Base-by-base conservation (phyloP, 2,888 invertebrate genomes). In the Hirtodrosophila confusa region DNA sequence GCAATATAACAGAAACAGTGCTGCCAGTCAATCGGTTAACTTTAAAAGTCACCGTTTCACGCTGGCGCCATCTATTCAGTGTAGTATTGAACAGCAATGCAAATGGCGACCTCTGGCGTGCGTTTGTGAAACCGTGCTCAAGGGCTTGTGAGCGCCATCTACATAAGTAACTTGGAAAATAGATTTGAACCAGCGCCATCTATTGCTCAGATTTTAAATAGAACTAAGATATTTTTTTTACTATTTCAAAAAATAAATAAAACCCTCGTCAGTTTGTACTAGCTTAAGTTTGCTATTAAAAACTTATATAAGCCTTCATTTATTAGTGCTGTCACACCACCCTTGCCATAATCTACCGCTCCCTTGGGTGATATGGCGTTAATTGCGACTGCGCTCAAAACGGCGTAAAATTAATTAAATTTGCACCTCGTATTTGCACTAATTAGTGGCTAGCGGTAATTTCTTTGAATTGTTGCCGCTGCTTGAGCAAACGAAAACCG, bases 371-470 rank as follows among this genome's bases (percentile, higher is more conserved):
- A 4, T 31, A 44, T 23, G 35, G 23, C 75, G 45, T 56, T 72
- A 77, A 73, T 73, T 77, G 73, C 47, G 23, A 40, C 29, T 12
- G 40, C 43, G 60, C 8, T 57, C 49, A 82, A 86, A 62, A 67
- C 50, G 29, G 83, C 86, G 86, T 82, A 55, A 86, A 88, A 88
- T 84, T 86, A 84, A 88, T 88, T 88, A 86, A 84, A 71, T 88
- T 80, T 85, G 63, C 87, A 80, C 78, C 78, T 80, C 60, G 77
- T 69, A 57, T 75, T 9, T 57, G 64, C 78, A 86, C 86, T 83
- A 85, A 85, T 85, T 85, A 85, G 84, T 84, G 84, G 71, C 71
- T 56, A 76, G 79, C 80, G 80, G 68, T 65, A 79, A 78, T 83
- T 86, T 64, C 70, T 65, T 73, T 73, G 76, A 87, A 73, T 86